Conservation (phyloP, 2,888 invertebrate species). For the Hypsopygia costalis region DNA sequence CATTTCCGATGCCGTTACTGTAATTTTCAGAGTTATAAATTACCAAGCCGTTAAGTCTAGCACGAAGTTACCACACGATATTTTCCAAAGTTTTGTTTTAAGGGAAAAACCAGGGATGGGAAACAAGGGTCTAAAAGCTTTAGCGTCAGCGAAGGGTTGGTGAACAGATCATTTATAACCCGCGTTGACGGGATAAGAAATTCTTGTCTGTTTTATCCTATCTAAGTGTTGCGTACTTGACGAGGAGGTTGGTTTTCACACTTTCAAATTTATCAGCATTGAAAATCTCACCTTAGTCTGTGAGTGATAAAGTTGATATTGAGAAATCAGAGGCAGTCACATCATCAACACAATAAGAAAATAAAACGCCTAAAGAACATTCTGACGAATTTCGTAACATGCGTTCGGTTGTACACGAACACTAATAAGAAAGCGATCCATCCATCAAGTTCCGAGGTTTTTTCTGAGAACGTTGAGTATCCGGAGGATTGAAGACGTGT, state of each 20-base stretch:
- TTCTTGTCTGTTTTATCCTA: slow-evolving; percentile 49
- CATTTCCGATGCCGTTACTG: not conserved
- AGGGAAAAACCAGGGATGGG: slow-evolving; percentile 35
- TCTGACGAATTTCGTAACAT: slow-evolving; percentile 13
- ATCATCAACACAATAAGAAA: slow-evolving; percentile 12
- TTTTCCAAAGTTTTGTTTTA: slow-evolving; percentile 40
- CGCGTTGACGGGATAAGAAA: slow-evolving; percentile 55
- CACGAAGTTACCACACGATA: slow-evolving; percentile 22
- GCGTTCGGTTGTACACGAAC: not conserved
- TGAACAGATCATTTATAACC: slow-evolving; percentile 56
- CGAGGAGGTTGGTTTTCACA: slow-evolving; percentile 13
- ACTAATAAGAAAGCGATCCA: slow-evolving; percentile 24
- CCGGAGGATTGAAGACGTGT: slow-evolving; percentile 34
- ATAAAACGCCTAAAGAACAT: slow-evolving; percentile 13
- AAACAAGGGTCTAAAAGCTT: slow-evolving; percentile 51
- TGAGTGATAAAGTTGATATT: slow-evolving; percentile 3
- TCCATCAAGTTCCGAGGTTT: slow-evolving; percentile 44
- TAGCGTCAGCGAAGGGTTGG: slow-evolving; percentile 43
- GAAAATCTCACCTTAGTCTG: slow-evolving; percentile 11
- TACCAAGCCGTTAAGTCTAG: slow-evolving; percentile 18
- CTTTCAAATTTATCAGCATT: slow-evolving; percentile 5
- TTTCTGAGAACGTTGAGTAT: slow-evolving; percentile 23
- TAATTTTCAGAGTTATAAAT: slow-evolving; percentile 22
- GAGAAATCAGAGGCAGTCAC: not conserved
- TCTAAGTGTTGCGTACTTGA: slow-evolving; percentile 31